These are phyloP conservation scores for Rhynchonema sp. DNA, from an alignment of 2,888 invertebrate species.

Conservation along the genomic window DNA sequence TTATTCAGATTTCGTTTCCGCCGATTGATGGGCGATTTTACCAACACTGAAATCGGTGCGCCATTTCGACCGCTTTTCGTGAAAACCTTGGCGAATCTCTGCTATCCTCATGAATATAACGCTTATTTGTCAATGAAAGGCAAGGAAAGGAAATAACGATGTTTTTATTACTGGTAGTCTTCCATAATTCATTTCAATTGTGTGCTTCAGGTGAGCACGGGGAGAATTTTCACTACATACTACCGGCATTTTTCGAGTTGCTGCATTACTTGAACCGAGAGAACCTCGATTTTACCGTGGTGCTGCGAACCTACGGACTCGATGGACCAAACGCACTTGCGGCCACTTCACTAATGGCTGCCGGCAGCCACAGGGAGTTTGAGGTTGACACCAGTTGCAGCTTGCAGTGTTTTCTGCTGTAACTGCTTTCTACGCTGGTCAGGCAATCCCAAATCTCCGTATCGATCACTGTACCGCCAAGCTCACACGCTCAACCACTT, in stretches of 20 bases:
- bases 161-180: no score
- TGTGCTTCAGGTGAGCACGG: no score
- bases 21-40: not conserved
- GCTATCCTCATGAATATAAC: not conserved
- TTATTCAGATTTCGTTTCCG: not conserved
- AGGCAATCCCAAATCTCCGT: not conserved
- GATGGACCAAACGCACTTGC: not conserved
- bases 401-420: not conserved
- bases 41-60: not conserved
- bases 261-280: not conserved
- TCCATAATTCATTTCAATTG: no score
- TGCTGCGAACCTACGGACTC: slow-evolving; percentile 1
- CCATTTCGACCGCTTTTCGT: not conserved
- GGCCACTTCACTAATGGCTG: not conserved
- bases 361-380: not conserved
- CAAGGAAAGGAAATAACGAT: not conserved
- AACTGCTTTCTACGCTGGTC: no score
- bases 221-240: not conserved
- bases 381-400: not conserved
- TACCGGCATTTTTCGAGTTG: not conserved
- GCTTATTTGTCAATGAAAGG: not conserved
- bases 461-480: not conserved
- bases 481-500: not conserved
- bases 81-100: not conserved
- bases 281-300: not conserved